phyloP scores from a whole-genome alignment of 2,888 invertebrate species.

The Diaphora mendica region DNA sequence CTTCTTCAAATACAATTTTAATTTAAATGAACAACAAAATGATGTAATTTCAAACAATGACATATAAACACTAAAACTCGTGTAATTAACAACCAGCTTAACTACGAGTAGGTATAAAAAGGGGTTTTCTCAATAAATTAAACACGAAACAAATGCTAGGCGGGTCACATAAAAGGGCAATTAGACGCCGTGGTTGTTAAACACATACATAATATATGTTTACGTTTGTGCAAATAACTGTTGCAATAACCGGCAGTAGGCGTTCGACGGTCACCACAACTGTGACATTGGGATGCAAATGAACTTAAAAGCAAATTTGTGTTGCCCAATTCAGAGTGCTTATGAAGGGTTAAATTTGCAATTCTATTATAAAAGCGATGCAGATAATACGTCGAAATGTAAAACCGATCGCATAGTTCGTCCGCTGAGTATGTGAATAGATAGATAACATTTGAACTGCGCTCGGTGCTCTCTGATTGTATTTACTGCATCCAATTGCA shows the following conservation, averaged over 20 bases:
- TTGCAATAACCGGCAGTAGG: conserved; percentile 55
- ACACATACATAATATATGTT: conserved; percentile 9
- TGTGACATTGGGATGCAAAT: conserved; percentile 81
- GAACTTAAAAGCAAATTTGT: conserved; percentile 85
- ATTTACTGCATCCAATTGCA: conserved; percentile 38
- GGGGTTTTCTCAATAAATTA: conserved; percentile 42
- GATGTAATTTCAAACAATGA: conserved; percentile 24
- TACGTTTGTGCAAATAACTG: conserved; percentile 52
- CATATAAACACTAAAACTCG: conserved; percentile 20
- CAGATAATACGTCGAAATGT: conserved; percentile 80
- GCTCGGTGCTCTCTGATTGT: conserved; percentile 26
- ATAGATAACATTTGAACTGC: conserved; percentile 47
- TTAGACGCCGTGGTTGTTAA: conserved; percentile 22
- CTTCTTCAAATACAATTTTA: conserved; percentile 13
- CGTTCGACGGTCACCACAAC: conserved; percentile 75
- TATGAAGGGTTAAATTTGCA: conserved; percentile 86
- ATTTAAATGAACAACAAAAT: conserved; percentile 17
- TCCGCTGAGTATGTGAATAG: conserved; percentile 54
- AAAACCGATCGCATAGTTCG: conserved; percentile 74
- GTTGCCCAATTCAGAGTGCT: conserved; percentile 82
- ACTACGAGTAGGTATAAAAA: conserved; percentile 39
- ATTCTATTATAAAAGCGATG: conserved; percentile 82
- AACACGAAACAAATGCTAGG: conserved; percentile 42
- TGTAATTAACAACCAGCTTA: conserved; percentile 50
- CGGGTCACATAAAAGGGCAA: conserved; percentile 37